A percentile compares a stretch with the other conserved stretches of the same genome.
Conservation (phyloP, 2,888 invertebrate genomes). For the Napeogenes inachia region DNA sequence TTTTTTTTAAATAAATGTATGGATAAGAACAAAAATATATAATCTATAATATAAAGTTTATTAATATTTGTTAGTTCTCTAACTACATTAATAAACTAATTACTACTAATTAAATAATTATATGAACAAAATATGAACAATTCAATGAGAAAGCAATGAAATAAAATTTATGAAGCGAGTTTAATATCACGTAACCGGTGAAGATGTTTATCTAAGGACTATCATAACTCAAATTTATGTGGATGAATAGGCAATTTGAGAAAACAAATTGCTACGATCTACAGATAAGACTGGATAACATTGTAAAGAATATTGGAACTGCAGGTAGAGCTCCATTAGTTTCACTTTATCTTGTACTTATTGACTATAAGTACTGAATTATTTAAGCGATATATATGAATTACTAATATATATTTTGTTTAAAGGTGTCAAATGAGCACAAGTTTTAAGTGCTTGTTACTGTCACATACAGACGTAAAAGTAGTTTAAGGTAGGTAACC, state of each 20-base stretch:
- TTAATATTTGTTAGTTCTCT: background rate
- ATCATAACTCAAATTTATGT: conserved; percentile 56
- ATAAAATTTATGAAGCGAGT: conserved; percentile 34
- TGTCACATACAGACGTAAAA: too few species aligned
- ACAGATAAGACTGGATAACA: conserved; percentile 45
- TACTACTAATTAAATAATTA: background rate
- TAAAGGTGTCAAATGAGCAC: too few species aligned
- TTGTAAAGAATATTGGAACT: conserved; percentile 19
- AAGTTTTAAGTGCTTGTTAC: too few species aligned
- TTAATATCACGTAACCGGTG: conserved; percentile 37
- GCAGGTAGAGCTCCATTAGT: conserved; percentile 8
- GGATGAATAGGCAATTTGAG: conserved; percentile 66
- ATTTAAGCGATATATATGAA: too few species aligned
- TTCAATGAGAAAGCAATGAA: conserved; percentile 9
- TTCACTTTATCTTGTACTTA: background rate
- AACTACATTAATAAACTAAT: too few species aligned
- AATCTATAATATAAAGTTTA: too few species aligned
- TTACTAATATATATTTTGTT: too few species aligned
- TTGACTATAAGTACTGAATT: too few species aligned
- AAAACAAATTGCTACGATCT: conserved; percentile 57
- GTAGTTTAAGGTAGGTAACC: too few species aligned
- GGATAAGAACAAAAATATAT: too few species aligned
- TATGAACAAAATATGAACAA: background rate
- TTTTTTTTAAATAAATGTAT: too few species aligned
- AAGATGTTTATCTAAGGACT: conserved; percentile 37